Base-by-base conservation (phyloP, 1,140 invertebrate genomes). In the Atta texana region DNA sequence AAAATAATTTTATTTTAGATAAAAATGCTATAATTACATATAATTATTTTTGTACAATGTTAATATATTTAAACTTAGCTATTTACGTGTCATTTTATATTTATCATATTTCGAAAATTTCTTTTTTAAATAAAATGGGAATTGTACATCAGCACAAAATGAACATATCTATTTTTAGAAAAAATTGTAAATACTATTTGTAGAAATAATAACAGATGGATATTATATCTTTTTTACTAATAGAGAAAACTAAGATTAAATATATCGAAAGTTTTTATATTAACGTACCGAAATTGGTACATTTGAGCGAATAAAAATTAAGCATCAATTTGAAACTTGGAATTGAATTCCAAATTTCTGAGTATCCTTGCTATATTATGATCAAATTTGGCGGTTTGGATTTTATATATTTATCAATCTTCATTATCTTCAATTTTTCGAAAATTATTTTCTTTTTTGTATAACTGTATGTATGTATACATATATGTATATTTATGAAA, bases 1-100 rank as follows among this genome's bases (percentile, higher is more conserved):
- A 88, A 68, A 51, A 84, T 75, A 63, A 59, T 18, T 81, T 12
- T 82, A 55, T 72, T 72, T 61, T n/a, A 82, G 14, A 82, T 82
- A 82, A 55, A 72, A 82, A 72, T 55, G 16, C 14, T 81, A 39
- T 24, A 49, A 1, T 69, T 51, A 69, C 21, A 69, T 69, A 21
- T 63, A 63, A n/a, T 64, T 77, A 77, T 64, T 3, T 64, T 49
- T 78, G 28, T 63, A 77, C 59, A 77, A 49, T 63, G 24, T 77
- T 77, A 18, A 16, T 63, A 63, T 63, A 64, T 64, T 64, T 49
- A 63, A 59, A 31, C 10, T 31, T 51, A 10, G 10, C 10, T 64
- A 78, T 51, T 77, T 64, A 78, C 28, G 0, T 18, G 0, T 49
- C 0, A 53, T 7, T 31, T 31, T 31, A 64, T 31, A 64, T 12